These are phyloP conservation scores for Oncorhynchus nerka DNA, from an alignment of 2,113 vertebrate genomes.

Conservation along the genomic window DNA sequence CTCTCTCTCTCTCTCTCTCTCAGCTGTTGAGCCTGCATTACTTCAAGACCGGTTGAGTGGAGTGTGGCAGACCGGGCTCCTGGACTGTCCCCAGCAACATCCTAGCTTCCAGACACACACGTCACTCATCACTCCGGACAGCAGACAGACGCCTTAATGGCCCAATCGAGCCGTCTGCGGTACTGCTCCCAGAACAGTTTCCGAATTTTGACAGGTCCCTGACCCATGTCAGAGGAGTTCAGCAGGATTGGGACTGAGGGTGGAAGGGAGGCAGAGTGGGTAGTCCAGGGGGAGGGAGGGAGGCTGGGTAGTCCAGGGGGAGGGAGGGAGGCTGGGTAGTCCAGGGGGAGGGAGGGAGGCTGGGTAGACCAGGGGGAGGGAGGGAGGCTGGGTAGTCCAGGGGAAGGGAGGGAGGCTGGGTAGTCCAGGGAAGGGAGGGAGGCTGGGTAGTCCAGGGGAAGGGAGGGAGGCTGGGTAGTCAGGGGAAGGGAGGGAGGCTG, in stretches of 20 bases:
- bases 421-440: too few relatives aligned
- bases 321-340: constrained; percentile 7
- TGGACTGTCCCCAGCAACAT: constrained; percentile 64
- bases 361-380: constrained; percentile 1
- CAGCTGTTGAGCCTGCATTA: constrained; percentile 69
- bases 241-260: constrained; percentile 44
- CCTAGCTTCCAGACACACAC: constrained; percentile 47
- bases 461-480: too few relatives aligned
- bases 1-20: constrained; percentile 51
- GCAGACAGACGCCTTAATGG: constrained; percentile 19
- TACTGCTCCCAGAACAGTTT: constrained; percentile 63
- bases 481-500: too few relatives aligned
- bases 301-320: background rate
- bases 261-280: background rate
- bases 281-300: background rate
- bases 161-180: constrained; percentile 40
- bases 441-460: too few relatives aligned
- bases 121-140: constrained; percentile 15
- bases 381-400: background rate
- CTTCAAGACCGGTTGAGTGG: constrained; percentile 48
- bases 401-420: too few relatives aligned
- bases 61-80: constrained; percentile 56
- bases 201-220: constrained; percentile 70
- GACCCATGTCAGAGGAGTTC: constrained; percentile 65
- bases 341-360: background rate